These are phyloP conservation scores for Chloroclystis v-ata DNA, from an alignment of 2,888 invertebrate genomes.

Conservation along the genomic window DNA sequence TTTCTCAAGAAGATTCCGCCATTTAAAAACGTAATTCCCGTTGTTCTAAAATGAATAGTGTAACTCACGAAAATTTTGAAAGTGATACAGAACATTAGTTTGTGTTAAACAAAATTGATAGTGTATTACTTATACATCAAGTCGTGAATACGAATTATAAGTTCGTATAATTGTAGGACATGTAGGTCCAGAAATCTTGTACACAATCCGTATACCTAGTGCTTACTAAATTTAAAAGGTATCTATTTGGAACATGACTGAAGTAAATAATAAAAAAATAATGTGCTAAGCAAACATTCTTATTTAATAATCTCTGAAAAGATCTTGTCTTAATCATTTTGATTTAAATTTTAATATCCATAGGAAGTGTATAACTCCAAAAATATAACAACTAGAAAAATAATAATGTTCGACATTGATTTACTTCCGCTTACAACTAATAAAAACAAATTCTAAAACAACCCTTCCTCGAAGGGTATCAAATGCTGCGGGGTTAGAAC, in stretches of 20 bases:
- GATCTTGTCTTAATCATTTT: background rate
- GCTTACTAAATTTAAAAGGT: no score
- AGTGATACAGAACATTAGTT: no score
- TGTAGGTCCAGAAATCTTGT: no score
- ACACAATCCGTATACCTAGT: no score
- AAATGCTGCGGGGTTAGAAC: conserved; percentile 19
- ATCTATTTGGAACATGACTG: background rate
- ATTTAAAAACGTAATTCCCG: no score
- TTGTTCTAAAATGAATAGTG: no score
- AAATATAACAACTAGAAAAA: conserved; percentile 33
- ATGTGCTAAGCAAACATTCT: background rate
- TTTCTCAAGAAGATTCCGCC: no score
- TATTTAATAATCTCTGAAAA: background rate
- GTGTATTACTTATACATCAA: no score
- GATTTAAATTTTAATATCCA: conserved; percentile 2
- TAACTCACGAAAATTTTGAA: no score
- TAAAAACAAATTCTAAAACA: conserved; percentile 26
- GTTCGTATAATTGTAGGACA: no score
- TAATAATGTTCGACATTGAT: conserved; percentile 37
- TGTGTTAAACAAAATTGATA: no score
- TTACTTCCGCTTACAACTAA: conserved; percentile 37
- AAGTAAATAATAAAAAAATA: background rate
- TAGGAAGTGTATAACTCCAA: conserved; percentile 16
- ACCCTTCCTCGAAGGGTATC: conserved; percentile 17
- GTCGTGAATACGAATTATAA: no score